Evolutionary conservation across 2,797 vertebrate genomes (phyloP).

Genomic region (Orientallactaga sibirica): DNA sequence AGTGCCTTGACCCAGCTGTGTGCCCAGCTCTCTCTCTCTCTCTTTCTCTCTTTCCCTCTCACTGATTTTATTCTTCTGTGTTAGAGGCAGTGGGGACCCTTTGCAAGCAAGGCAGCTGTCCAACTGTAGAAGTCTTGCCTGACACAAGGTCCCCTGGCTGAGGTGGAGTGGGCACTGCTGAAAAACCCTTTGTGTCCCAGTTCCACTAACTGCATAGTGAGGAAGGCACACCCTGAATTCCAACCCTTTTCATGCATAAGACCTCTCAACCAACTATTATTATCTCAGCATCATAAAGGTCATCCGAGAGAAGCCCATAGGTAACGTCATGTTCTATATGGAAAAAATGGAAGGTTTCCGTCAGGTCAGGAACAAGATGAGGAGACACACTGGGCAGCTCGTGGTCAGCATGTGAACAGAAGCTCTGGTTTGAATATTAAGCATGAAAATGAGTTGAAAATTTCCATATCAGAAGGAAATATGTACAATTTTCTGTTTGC

Average conservation of each 20-base stretch:
- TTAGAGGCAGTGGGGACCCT: not conserved
- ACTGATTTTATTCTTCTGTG: slow-evolving; percentile 9
- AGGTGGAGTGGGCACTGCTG: not conserved
- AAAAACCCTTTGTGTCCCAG: not conserved
- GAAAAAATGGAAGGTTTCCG: not conserved
- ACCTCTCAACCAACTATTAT: not conserved
- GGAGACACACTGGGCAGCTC: not conserved
- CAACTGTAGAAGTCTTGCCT: not conserved
- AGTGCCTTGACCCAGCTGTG: not conserved
- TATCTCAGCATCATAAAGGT: not conserved
- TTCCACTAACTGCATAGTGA: not conserved
- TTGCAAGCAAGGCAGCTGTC: not conserved
- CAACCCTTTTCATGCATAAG: not conserved
- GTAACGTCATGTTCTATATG: not conserved
- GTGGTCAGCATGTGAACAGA: not conserved
- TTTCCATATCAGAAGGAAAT: not conserved
- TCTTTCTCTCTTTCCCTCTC: no score
- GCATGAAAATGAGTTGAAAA: not conserved
- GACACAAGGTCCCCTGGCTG: not conserved
- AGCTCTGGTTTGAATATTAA: not conserved
- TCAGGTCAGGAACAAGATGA: not conserved
- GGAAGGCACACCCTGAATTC: not conserved
- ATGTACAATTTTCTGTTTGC: not conserved
- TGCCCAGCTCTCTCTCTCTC: not conserved
- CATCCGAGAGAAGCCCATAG: not conserved